A percentile compares a stretch with the other conserved stretches of the same genome.
These are phyloP conservation scores for Microdon myrmicae DNA, from an alignment of 2,888 invertebrate species.

Conservation along the genomic window DNA sequence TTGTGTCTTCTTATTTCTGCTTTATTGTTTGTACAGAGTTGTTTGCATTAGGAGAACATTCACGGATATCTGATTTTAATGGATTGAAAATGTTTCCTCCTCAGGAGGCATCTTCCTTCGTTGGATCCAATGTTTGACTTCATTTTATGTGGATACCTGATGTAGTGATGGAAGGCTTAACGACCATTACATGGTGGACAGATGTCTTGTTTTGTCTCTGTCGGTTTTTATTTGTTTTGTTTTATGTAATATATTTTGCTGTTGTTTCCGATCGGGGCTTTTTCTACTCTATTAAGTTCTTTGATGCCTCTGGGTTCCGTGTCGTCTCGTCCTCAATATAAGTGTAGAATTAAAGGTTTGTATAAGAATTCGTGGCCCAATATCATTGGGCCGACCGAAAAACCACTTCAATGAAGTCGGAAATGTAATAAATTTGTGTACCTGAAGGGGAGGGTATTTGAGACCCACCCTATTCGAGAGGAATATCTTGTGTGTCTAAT, in stretches of 20 bases:
- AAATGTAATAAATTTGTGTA: too few species aligned
- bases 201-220: constrained; percentile 3
- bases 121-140: constrained; percentile 23
- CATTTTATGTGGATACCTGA: constrained; percentile 23
- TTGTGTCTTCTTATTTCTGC: neutral
- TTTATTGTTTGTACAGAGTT: constrained; percentile 16
- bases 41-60: constrained; percentile 19
- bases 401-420: too few species aligned
- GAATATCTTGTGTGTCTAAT: too few species aligned
- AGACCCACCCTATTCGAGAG: too few species aligned
- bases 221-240: neutral
- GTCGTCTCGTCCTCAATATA: too few species aligned
- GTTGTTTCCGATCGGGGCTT: neutral
- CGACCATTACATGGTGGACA: constrained; percentile 19
- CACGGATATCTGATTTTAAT: constrained; percentile 21
- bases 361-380: too few species aligned
- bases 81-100: constrained; percentile 25
- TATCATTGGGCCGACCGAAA: too few species aligned
- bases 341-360: too few species aligned
- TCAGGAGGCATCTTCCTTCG: constrained; percentile 8
- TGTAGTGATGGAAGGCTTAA: constrained; percentile 18
- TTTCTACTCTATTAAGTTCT: too few species aligned
- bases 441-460: too few species aligned
- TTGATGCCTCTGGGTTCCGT: too few species aligned
- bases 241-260: neutral